Percentiles rank a stretch among this genome's conserved stretches.
Conservation (phyloP, 2,888 invertebrate genomes). For the Amaurobius ferox region DNA sequence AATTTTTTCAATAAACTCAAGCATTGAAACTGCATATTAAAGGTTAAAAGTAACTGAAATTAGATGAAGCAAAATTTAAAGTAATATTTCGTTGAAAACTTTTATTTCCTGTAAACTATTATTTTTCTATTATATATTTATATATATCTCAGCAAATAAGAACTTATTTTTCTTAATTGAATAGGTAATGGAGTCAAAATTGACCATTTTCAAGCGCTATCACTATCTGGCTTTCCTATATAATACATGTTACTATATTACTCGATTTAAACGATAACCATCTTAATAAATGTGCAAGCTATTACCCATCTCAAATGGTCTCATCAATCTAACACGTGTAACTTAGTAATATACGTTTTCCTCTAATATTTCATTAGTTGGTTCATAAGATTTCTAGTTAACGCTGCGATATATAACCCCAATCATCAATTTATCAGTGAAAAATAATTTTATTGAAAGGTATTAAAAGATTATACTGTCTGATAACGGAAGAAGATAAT, state of each 20-base stretch:
- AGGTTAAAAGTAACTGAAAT: too few relatives aligned
- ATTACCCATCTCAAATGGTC: background rate
- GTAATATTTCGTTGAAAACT: too few relatives aligned
- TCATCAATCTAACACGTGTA: background rate
- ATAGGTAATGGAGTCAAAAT: too few relatives aligned
- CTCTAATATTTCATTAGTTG: background rate
- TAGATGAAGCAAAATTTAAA: too few relatives aligned
- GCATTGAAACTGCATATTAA: too few relatives aligned
- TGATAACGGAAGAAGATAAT: background rate
- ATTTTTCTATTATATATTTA: too few relatives aligned
- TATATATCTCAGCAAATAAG: too few relatives aligned
- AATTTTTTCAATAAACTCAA: too few relatives aligned
- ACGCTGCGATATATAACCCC: background rate
- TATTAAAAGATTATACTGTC: background rate
- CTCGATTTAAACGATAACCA: background rate
- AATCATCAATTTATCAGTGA: background rate
- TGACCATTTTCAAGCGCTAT: too few relatives aligned
- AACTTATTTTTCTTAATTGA: too few relatives aligned
- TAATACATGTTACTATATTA: background rate
- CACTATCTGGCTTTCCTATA: background rate
- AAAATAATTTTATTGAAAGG: slow-evolving; percentile 1
- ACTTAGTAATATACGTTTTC: background rate
- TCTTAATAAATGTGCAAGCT: background rate
- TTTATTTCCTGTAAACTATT: too few relatives aligned
- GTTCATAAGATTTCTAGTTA: background rate